Conservation (phyloP, 2,113 vertebrate species). For the Silurus asotus region DNA sequence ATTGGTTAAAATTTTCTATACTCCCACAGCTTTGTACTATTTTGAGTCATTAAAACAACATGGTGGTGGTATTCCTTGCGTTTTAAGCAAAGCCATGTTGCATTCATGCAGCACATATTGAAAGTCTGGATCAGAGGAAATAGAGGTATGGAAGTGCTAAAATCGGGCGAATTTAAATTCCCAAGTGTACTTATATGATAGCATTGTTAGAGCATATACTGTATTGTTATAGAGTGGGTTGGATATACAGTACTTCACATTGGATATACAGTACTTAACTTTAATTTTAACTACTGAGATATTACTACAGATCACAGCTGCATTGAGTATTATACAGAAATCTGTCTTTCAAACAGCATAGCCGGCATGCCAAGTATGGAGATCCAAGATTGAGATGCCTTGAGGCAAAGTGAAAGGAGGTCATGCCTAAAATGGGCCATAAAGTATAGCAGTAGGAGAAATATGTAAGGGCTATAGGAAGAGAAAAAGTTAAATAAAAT, state of each 20-base stretch:
- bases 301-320: slow-evolving; percentile 37
- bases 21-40: background rate
- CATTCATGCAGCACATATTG: slow-evolving; percentile 15
- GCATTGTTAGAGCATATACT: background rate
- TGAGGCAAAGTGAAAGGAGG: slow-evolving; percentile 60
- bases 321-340: slow-evolving; percentile 25
- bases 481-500: background rate
- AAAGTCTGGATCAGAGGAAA: slow-evolving; percentile 17
- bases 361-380: slow-evolving; percentile 50
- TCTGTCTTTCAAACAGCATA: slow-evolving; percentile 41
- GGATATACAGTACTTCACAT: slow-evolving; percentile 34
- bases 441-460: slow-evolving; percentile 40
- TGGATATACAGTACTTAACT: slow-evolving; percentile 25
- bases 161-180: slow-evolving; percentile 1
- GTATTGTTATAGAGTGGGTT: slow-evolving; percentile 23
- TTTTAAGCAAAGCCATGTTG: slow-evolving; percentile 22
- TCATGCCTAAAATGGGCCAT: slow-evolving; percentile 64
- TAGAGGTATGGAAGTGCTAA: slow-evolving; percentile 10
- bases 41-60: slow-evolving; percentile 13
- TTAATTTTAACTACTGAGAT: slow-evolving; percentile 26
- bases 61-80: slow-evolving; percentile 20
- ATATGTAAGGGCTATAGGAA: slow-evolving; percentile 25
- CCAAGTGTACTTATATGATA: background rate
- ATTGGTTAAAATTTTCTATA: slow-evolving; percentile 34
- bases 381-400: slow-evolving; percentile 59